Evolutionary conservation across 1,140 invertebrate species (phyloP).

Genomic region (Lepidurus arcticus): DNA sequence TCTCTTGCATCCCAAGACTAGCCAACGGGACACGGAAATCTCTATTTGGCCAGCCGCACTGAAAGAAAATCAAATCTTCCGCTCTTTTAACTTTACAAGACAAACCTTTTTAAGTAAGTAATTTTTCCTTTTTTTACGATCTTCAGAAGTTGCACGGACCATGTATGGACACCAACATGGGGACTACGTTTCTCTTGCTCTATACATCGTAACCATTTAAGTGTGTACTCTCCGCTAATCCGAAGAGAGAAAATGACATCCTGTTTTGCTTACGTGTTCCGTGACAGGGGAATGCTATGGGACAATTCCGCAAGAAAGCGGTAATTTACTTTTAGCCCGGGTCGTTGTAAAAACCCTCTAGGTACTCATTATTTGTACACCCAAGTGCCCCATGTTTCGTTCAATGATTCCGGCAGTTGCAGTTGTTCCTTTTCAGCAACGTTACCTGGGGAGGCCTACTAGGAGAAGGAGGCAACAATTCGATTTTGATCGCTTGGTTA

Average conservation of each 20-base stretch:
- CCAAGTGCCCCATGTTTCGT: neutral
- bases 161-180: too few species aligned
- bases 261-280: too few species aligned
- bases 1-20: neutral
- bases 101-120: slow-evolving; percentile 16
- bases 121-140: neutral
- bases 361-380: slow-evolving; percentile 9
- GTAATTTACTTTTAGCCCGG: neutral
- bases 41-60: neutral
- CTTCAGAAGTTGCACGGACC: neutral
- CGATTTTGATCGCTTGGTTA: slow-evolving; percentile 10
- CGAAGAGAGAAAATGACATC: too few species aligned
- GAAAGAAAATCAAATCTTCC: neutral
- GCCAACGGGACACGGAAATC: neutral
- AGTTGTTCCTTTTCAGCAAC: neutral
- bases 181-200: too few species aligned
- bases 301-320: neutral
- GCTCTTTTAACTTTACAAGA: neutral
- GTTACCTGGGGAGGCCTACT: neutral
- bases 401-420: neutral
- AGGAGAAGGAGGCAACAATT: neutral
- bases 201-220: too few species aligned
- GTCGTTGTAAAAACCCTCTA: neutral
- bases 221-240: too few species aligned
- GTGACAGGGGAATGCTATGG: neutral